These are phyloP conservation scores for Callorhinus ursinus DNA, from an alignment of 2,113 vertebrate genomes.

Conservation along the genomic window DNA sequence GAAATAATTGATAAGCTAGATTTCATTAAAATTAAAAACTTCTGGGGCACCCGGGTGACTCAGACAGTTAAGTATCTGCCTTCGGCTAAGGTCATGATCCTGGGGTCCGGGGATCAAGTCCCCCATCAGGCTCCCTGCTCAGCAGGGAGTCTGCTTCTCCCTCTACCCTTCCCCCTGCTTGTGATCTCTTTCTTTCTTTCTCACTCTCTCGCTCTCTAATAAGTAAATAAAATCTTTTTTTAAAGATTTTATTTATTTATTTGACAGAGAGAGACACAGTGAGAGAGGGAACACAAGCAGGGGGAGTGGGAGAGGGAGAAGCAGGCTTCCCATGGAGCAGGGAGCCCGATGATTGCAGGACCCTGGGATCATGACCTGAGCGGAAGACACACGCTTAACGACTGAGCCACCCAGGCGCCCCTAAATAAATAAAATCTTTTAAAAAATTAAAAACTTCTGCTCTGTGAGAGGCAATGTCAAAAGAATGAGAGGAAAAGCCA, in stretches of 20 bases:
- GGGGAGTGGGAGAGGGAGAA: no score
- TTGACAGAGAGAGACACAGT: no score
- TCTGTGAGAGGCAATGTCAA: not conserved
- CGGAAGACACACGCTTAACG: no score
- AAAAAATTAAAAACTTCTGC: not conserved
- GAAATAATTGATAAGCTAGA: not conserved
- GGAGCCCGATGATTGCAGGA: no score
- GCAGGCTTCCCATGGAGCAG: no score
- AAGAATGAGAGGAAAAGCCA: not conserved
- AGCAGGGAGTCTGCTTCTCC: not conserved
- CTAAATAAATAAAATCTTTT: not conserved
- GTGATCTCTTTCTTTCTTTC: not conserved
- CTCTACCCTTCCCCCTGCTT: not conserved
- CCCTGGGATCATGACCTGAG: no score
- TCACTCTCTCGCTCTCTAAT: no score
- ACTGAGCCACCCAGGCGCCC: no score
- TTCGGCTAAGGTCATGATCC: not conserved
- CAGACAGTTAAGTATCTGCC: not conserved
- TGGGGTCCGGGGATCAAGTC: not conserved
- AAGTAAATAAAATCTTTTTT: not conserved
- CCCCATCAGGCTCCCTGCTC: not conserved
- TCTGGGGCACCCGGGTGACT: not conserved
- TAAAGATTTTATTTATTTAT: no score
- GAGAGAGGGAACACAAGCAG: no score
- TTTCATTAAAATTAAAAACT: conserved; percentile 18